Percentiles rank a stretch among this genome's conserved stretches.
These are phyloP conservation scores for Tragelaphus buxtoni DNA, from an alignment of 2,113 vertebrate species.

Conservation along the genomic window DNA sequence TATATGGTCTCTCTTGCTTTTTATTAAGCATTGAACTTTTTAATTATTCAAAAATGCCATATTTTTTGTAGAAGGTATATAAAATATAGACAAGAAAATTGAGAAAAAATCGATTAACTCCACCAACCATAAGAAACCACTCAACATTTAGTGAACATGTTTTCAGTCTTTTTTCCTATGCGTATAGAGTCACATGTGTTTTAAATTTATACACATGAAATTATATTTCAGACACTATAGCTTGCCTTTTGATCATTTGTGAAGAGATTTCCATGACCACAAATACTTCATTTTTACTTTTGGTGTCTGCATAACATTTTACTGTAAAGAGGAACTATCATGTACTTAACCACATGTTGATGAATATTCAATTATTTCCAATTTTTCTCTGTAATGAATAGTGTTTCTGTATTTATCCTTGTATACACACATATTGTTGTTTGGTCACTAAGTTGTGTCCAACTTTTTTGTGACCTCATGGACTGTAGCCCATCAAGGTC, in stretches of 20 bases:
- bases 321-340: background rate
- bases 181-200: background rate
- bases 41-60: background rate
- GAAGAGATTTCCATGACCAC: background rate
- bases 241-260: background rate
- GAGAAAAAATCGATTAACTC: background rate
- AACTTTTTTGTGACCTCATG: background rate
- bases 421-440: background rate
- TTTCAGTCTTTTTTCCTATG: background rate
- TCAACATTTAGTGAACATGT: background rate
- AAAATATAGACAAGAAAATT: background rate
- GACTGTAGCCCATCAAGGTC: background rate
- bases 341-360: background rate
- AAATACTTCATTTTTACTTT: constrained; percentile 29
- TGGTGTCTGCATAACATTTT: background rate
- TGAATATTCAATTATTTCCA: background rate
- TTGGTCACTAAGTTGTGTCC: background rate
- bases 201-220: background rate
- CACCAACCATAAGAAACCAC: background rate
- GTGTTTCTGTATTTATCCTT: background rate
- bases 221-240: background rate
- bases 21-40: background rate
- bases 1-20: background rate
- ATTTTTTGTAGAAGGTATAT: background rate
- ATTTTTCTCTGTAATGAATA: background rate